Conservation (phyloP, 2,888 invertebrate genomes). For the Beris morrisii region DNA sequence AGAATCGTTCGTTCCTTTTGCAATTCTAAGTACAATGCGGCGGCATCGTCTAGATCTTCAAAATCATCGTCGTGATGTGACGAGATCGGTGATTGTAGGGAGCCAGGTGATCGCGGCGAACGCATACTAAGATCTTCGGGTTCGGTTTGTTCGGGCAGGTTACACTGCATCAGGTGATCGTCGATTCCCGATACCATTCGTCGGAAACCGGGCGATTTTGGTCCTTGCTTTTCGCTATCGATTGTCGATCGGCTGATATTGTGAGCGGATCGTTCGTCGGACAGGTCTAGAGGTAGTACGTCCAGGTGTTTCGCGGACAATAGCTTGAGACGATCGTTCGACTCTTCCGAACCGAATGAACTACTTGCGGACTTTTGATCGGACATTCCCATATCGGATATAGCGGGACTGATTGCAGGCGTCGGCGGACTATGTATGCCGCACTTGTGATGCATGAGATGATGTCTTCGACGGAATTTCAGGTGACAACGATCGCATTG, state of each 20-base stretch:
- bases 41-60: constrained; percentile 60
- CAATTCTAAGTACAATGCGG: constrained; percentile 59
- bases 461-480: constrained; percentile 82
- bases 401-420: constrained; percentile 46
- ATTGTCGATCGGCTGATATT: constrained; percentile 52
- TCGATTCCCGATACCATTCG: constrained; percentile 56
- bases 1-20: constrained; percentile 40
- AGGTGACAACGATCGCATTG: constrained; percentile 77
- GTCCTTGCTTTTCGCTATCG: constrained; percentile 48
- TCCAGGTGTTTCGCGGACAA: constrained; percentile 45
- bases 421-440: constrained; percentile 56
- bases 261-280: constrained; percentile 52
- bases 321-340: constrained; percentile 42
- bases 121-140: constrained; percentile 87
- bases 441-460: constrained; percentile 83
- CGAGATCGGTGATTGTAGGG: constrained; percentile 57
- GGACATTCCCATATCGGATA: constrained; percentile 43
- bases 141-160: constrained; percentile 82
- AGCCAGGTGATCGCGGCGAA: constrained; percentile 48
- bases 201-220: constrained; percentile 60
- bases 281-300: constrained; percentile 57
- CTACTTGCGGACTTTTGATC: constrained; percentile 52
- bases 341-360: constrained; percentile 52
- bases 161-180: constrained; percentile 47
- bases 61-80: constrained; percentile 59